A percentile compares a stretch with the other conserved stretches of the same genome.
These are phyloP conservation scores for Sorex araneus DNA, from an alignment of 2,113 vertebrate genomes.

Conservation along the genomic window DNA sequence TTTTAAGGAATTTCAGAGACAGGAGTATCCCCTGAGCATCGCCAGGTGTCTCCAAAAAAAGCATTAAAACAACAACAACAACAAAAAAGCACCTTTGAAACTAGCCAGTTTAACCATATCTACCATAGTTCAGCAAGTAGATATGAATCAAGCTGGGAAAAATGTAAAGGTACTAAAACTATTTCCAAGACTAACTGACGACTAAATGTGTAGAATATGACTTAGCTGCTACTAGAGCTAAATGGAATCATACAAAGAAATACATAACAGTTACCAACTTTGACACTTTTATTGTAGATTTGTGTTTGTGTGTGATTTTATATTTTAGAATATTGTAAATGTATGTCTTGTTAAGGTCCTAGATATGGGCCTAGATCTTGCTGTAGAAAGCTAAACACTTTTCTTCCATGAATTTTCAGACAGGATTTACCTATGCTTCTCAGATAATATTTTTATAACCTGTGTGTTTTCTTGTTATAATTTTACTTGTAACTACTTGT, in stretches of 20 bases:
- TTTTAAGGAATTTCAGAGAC: too few relatives aligned
- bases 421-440: slow-evolving; percentile 43
- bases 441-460: too few relatives aligned
- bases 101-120: not conserved
- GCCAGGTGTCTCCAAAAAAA: too few relatives aligned
- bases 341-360: slow-evolving; percentile 15
- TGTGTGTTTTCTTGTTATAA: slow-evolving; percentile 37
- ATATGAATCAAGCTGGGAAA: slow-evolving; percentile 42
- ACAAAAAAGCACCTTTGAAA: slow-evolving; percentile 51
- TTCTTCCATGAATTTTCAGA: slow-evolving; percentile 38
- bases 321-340: slow-evolving; percentile 30
- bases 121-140: slow-evolving; percentile 12
- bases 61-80: too few relatives aligned
- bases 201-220: slow-evolving; percentile 53
- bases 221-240: slow-evolving; percentile 38
- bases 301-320: slow-evolving; percentile 25
- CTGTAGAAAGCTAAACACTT: slow-evolving; percentile 20
- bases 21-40: too few relatives aligned
- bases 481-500: slow-evolving; percentile 52
- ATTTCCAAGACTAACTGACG: slow-evolving; percentile 44
- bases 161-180: not conserved
- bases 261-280: not conserved
- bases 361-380: not conserved
- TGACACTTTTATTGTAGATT: not conserved
- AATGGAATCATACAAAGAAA: slow-evolving; percentile 58